A percentile compares a stretch with the other conserved stretches of the same genome.
These are phyloP conservation scores for Genyomyrus donnyi DNA, from an alignment of 2,113 vertebrate species.

Conservation along the genomic window DNA sequence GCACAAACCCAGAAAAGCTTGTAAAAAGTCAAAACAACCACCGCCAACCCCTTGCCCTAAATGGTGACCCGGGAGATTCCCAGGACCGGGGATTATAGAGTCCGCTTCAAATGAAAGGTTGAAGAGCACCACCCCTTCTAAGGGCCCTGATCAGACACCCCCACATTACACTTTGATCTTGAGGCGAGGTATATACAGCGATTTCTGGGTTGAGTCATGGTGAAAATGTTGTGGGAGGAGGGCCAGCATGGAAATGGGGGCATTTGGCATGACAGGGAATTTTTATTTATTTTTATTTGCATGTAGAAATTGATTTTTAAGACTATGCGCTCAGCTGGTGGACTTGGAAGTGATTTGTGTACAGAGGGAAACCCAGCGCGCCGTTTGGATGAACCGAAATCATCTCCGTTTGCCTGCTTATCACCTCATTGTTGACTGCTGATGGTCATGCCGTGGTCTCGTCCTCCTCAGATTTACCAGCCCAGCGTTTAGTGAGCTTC, in stretches of 20 bases:
- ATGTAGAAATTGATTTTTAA: neutral
- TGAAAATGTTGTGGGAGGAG: neutral
- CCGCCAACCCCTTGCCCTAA: neutral
- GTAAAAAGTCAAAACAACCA: neutral
- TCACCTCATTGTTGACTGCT: neutral
- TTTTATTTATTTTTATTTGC: neutral
- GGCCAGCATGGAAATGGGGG: neutral
- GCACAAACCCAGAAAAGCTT: neutral
- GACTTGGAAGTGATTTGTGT: neutral
- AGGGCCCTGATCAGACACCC: neutral
- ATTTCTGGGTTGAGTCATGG: neutral
- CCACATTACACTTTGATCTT: neutral
- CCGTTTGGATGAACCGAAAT: neutral
- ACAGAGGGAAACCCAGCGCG: neutral
- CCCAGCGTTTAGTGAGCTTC: slow-evolving; percentile 51
- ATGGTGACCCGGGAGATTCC: neutral
- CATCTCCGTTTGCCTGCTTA: neutral
- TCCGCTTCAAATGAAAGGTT: neutral
- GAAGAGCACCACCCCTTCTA: neutral
- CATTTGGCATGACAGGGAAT: neutral
- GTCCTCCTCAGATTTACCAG: slow-evolving; percentile 51
- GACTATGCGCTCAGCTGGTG: neutral
- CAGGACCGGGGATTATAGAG: neutral
- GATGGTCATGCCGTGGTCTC: neutral
- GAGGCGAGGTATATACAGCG: neutral